Evolutionary conservation across 2,113 vertebrate species (phyloP).

Genomic region (Carettochelys insculpta): DNA sequence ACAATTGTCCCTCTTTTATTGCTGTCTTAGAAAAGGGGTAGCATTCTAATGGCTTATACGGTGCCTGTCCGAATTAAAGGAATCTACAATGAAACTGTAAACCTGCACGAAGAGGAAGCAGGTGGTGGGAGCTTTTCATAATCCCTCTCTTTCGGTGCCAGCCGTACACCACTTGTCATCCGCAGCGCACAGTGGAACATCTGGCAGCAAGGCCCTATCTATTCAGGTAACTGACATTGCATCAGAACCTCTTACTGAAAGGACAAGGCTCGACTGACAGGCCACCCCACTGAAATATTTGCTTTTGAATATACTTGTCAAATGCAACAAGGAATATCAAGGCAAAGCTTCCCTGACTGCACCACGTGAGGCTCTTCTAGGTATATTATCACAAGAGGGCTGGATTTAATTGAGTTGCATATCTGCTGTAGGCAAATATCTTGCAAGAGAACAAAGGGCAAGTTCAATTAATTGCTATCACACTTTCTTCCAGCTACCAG

Average conservation of each 20-base stretch:
- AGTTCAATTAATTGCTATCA: conserved; percentile 22
- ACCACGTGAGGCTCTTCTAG: conserved; percentile 19
- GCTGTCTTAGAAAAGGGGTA: not conserved
- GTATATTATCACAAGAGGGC: conserved; percentile 1
- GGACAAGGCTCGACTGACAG: conserved; percentile 48
- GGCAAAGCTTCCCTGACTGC: conserved; percentile 22
- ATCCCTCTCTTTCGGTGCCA: conserved; percentile 20
- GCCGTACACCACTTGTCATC: conserved; percentile 21
- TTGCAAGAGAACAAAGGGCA: conserved; percentile 17
- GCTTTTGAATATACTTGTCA: conserved; percentile 63
- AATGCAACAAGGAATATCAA: conserved; percentile 44
- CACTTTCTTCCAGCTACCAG: conserved; percentile 19
- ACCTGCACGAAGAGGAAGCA: not conserved
- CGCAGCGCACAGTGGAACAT: conserved; percentile 57
- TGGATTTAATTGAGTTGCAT: conserved; percentile 57
- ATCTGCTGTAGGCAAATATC: conserved; percentile 54
- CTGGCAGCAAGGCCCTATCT: conserved; percentile 40
- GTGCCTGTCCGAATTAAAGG: not conserved
- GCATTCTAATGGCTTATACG: not conserved
- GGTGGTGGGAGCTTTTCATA: conserved; percentile 4
- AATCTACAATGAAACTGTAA: conserved; percentile 30
- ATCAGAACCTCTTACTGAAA: conserved; percentile 51
- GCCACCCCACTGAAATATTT: conserved; percentile 50
- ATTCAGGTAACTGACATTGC: conserved; percentile 45
- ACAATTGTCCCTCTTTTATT: not conserved